phyloP scores from a whole-genome alignment of 2,888 invertebrate species.

The Teleogryllus oceanicus region DNA sequence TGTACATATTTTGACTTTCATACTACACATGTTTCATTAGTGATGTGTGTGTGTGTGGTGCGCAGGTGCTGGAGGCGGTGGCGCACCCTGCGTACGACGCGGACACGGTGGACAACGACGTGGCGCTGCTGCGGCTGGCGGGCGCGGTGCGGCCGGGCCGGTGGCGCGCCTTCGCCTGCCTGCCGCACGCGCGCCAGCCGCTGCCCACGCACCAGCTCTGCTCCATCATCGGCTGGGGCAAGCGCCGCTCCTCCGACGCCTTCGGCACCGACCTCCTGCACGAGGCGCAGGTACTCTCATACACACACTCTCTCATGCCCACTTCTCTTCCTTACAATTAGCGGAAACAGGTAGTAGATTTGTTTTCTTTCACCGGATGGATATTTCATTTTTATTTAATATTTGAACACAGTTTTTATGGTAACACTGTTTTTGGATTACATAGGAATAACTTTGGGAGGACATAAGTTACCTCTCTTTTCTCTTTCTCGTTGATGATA shows the following conservation, averaged over 20 bases:
- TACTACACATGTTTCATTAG: background rate
- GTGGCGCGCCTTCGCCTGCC: slow-evolving; percentile 68
- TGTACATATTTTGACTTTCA: too few species aligned
- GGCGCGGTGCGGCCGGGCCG: slow-evolving; percentile 44
- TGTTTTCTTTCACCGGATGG: too few species aligned
- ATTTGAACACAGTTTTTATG: too few species aligned
- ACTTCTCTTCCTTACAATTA: too few species aligned
- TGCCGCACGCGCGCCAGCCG: slow-evolving; percentile 68
- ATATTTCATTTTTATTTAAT: too few species aligned
- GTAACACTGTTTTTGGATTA: too few species aligned
- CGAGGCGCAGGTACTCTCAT: slow-evolving; percentile 79
- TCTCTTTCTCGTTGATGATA: too few species aligned
- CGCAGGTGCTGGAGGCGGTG: slow-evolving; percentile 60
- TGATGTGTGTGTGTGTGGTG: background rate
- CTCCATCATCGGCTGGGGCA: slow-evolving; percentile 91
- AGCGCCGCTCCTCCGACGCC: slow-evolving; percentile 68
- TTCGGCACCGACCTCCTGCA: slow-evolving; percentile 80
- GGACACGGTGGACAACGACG: slow-evolving; percentile 87
- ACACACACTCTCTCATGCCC: too few species aligned
- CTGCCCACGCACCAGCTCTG: slow-evolving; percentile 67
- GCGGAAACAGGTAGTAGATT: too few species aligned
- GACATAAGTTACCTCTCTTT: too few species aligned
- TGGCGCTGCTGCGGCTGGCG: slow-evolving; percentile 73
- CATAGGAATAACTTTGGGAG: too few species aligned
- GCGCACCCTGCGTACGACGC: slow-evolving; percentile 83